Evolutionary conservation across 2,113 vertebrate genomes (phyloP), one percentile per base, ranked within the genome.

Genomic region (Nibea albiflora): DNA sequence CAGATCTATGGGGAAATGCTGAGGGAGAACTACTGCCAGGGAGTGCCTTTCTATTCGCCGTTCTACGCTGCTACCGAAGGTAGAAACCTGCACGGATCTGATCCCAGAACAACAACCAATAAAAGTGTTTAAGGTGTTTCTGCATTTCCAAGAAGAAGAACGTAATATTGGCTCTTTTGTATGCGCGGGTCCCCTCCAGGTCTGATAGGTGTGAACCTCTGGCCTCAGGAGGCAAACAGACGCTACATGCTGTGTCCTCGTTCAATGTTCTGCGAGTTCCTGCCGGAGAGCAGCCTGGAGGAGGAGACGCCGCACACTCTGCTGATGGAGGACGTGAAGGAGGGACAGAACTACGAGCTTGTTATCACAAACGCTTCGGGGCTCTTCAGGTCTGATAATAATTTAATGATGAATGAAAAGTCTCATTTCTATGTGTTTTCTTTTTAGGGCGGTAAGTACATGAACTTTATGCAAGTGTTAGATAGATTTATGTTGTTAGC

Each of bases 231-330:
- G 50, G 80, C 88, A 4, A 74, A 0, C 0, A 93, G 95, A 1
- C 91, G 73, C 17, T 98, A 98, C 89, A 81, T 98, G 65, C 94
- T 99, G 67, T 94, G 95, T 72, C 97, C 97, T 0, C 94, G 95
- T n/a, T 94, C 95, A 69, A 96, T 96, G 88, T 97, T 99, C 89
- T 96, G 88, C 0, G 97, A 99, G 93, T 97, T 99, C 92, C 94
- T 98, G 46, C 96, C 92, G 0, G 89, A 95, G 26, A 85, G 82
- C 79, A 87, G 77, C 63, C 50, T 93, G 63, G 94, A 91, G 28
- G 92, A 95, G 69, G 92, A 94, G 39, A 44, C 76, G 0, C 49
- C 92, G 0, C 56, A 39, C 2, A 95, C 96, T 0, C 47, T 96
- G 85, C 94, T 97, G 60, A 94, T 99, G 95, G 94, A 93, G 19